These are phyloP conservation scores for Hestina assimilis DNA, from an alignment of 1,140 invertebrate species.

Conservation along the genomic window DNA sequence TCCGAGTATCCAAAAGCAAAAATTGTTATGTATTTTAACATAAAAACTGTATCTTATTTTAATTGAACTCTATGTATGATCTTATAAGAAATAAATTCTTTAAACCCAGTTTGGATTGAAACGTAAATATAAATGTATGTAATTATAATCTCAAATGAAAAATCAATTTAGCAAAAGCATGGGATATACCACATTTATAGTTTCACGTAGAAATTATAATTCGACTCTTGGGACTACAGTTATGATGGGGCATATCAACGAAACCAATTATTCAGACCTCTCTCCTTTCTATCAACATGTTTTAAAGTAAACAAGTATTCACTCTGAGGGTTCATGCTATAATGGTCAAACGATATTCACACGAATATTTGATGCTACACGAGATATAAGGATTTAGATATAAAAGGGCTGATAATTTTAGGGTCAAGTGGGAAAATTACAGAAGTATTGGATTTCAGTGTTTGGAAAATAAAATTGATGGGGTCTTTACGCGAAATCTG, in stretches of 20 bases:
- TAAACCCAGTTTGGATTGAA: neutral
- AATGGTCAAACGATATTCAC: constrained; percentile 25
- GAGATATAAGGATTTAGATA: constrained; percentile 40
- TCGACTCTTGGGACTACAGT: constrained; percentile 50
- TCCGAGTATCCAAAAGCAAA: too few relatives aligned
- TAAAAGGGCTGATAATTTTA: constrained; percentile 35
- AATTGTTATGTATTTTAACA: too few relatives aligned
- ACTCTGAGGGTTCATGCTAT: neutral
- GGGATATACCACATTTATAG: constrained; percentile 42
- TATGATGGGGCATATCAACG: constrained; percentile 28
- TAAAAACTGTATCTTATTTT: too few relatives aligned
- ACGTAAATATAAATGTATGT: neutral
- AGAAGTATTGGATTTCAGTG: constrained; percentile 9
- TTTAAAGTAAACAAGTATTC: neutral
- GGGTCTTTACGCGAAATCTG: too few relatives aligned
- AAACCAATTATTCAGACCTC: constrained; percentile 35
- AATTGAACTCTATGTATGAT: too few relatives aligned
- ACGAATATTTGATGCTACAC: constrained; percentile 54
- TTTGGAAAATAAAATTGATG: neutral
- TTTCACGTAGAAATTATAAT: constrained; percentile 52
- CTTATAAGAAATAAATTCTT: neutral
- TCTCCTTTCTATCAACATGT: neutral
- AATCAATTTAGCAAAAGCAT: constrained; percentile 31
- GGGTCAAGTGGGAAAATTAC: constrained; percentile 27
- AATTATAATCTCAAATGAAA: neutral